phyloP scores from a whole-genome alignment of 2,888 invertebrate genomes.

The Crioceris asparagi region DNA sequence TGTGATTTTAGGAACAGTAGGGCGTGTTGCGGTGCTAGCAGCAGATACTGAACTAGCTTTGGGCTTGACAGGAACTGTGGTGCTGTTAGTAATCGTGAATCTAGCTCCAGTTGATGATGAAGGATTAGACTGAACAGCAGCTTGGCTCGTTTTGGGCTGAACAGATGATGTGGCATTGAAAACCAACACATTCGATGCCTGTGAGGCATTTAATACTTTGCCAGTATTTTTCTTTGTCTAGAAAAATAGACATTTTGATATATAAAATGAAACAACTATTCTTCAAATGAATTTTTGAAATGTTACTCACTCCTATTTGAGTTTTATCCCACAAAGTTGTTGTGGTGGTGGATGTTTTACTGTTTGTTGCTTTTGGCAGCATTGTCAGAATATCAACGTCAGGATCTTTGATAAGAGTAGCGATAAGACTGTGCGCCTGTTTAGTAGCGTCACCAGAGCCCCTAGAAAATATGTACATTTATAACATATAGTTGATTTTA shows the following conservation, averaged over 20 bases:
- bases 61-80: slow-evolving; percentile 35
- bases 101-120: slow-evolving; percentile 24
- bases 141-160: slow-evolving; percentile 25
- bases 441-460: slow-evolving; percentile 86
- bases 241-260: slow-evolving; percentile 7
- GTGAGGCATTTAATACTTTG: slow-evolving; percentile 25
- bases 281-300: not conserved
- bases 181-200: slow-evolving; percentile 10
- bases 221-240: slow-evolving; percentile 36
- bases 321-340: slow-evolving; percentile 49
- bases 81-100: slow-evolving; percentile 24
- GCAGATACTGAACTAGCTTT: slow-evolving; percentile 36
- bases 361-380: slow-evolving; percentile 52
- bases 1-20: too few relatives aligned
- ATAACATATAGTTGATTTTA: not conserved
- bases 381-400: slow-evolving; percentile 82
- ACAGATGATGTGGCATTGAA: slow-evolving; percentile 12
- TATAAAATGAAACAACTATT: not conserved
- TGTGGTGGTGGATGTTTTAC: slow-evolving; percentile 43
- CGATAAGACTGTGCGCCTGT: slow-evolving; percentile 84
- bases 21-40: slow-evolving; percentile 44
- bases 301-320: slow-evolving; percentile 40
- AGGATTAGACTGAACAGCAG: slow-evolving; percentile 20
- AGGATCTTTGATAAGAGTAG: slow-evolving; percentile 87
- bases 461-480: slow-evolving; percentile 36